Evolutionary conservation across 2,113 vertebrate species (phyloP).

Genomic region (Bambusicola thoracicus): DNA sequence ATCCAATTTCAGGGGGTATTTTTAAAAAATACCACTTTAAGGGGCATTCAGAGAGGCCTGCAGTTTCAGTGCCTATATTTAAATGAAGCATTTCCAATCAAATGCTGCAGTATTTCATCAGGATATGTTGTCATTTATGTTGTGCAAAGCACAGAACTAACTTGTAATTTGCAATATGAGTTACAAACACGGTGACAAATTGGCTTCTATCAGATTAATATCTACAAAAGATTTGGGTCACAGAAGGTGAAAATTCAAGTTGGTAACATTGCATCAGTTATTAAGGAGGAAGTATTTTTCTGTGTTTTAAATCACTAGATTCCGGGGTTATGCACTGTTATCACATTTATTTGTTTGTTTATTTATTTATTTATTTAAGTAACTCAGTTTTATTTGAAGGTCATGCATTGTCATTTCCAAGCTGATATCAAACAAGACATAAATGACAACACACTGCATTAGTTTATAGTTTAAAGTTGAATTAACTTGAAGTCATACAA

Average conservation of each 20-base stretch:
- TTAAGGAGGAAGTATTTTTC: background rate
- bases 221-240: background rate
- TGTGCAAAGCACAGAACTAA: background rate
- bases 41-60: background rate
- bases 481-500: background rate
- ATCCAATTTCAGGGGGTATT: background rate
- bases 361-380: background rate
- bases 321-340: background rate
- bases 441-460: slow-evolving; percentile 11
- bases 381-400: background rate
- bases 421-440: slow-evolving; percentile 19
- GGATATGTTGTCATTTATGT: background rate
- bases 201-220: background rate
- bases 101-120: background rate
- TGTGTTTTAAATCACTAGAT: background rate
- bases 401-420: slow-evolving; percentile 32
- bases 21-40: background rate
- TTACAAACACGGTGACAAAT: background rate
- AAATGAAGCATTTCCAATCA: background rate
- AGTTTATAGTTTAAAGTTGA: slow-evolving; percentile 27
- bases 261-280: background rate
- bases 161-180: background rate
- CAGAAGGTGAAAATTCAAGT: background rate
- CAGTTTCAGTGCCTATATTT: background rate
- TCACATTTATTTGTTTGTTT: background rate